Base-by-base conservation (phyloP, 2,113 vertebrate genomes). In the Buteo buteo region DNA sequence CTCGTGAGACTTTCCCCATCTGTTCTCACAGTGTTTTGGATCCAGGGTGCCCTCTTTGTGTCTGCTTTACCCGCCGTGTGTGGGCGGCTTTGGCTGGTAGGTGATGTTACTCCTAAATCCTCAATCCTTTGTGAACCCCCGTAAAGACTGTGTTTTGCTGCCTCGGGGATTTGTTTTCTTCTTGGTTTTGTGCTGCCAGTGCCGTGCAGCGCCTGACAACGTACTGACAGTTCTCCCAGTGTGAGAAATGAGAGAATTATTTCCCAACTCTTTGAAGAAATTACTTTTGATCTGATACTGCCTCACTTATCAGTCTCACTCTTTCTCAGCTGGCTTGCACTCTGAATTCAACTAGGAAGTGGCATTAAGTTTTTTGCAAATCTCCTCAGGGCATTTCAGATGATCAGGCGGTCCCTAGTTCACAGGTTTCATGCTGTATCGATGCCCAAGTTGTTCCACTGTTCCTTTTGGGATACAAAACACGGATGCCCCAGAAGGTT, bases 351-450 rank as follows among this genome's bases (percentile, higher is more conserved):
- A 4, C 84, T 42, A 7, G 3, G 64, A 36, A 24, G 47, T 4
- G 49, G 9, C 34, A 15, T 7, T 38, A 32, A 36, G 57, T 11
- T 61, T 80, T 71, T 58, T 21, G 5, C 50, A 36, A 10, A 7
- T 28, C 67, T 76, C 61, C 42, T 42, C 2, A 13, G 49, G n/a
- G 6, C 25, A 6, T 49, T 65, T 52, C 9, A 32, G 76, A 25
- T 45, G 61, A 13, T 49, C 36, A 20, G 31, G 13, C 9, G 2
- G 47, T 40, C 49, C 34, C 16, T 83, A 76, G 26, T 26, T 36
- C 0, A 3, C 5, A 16, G 13, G 11, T 92, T 32, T 79, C 1
- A 0, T 42, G 47, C 38, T 72, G n/a, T 22, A 1, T 40, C 7
- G 49, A 19, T 86, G 49, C 79, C 79, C 54, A 21, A 5, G 38